Evolutionary conservation across 2,888 invertebrate species (phyloP), one percentile per base, ranked within the genome.

Genomic region (Drosophila conformis): DNA sequence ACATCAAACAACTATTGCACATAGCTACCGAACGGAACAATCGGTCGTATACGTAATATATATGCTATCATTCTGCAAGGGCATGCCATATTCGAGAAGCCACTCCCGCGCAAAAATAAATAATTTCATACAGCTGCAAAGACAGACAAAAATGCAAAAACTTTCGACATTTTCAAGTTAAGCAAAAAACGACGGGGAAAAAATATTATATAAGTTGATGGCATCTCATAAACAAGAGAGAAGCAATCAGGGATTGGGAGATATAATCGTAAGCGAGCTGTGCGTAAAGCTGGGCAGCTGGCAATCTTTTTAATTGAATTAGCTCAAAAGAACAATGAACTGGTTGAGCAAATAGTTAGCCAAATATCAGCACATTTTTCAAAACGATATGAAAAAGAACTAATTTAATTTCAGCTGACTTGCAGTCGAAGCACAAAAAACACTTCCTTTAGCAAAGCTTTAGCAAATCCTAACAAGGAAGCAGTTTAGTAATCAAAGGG

Each of bases 221-320:
- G 31, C 38, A 52, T 52, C 38, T 21, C 33, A 35, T 15, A 63
- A 40, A 29, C 4, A 40, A 29, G n/a, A 4, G 27, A 8, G n/a
- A 8, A 8, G 13, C 11, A 4, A 2, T n/a, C 5, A 0, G 31
- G 6, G n/a, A 35, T 15, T 51, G 18, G 7, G 13, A 21, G 40
- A 18, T 8, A 15, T 11, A 42, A n/a, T 13, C 31, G 8, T 8
- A 29, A 54, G 35, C 25, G 25, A 7, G 35, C 2, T 48, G 35
- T 35, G 48, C 35, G 27, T 21, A 29, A 18, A 46, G 46, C 36
- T 53, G 31, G 31, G 31, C 53, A 38, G 33, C 29, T 57, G 56
- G 31, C 48, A 57, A 62, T 40, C 25, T 36, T 46, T 62, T 58
- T 54, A 75, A 75, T 59, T 46, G 58, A 59, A 75, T 75, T 46